phyloP scores from a whole-genome alignment of 2,888 invertebrate species.

The Cheilosia vulpina region DNA sequence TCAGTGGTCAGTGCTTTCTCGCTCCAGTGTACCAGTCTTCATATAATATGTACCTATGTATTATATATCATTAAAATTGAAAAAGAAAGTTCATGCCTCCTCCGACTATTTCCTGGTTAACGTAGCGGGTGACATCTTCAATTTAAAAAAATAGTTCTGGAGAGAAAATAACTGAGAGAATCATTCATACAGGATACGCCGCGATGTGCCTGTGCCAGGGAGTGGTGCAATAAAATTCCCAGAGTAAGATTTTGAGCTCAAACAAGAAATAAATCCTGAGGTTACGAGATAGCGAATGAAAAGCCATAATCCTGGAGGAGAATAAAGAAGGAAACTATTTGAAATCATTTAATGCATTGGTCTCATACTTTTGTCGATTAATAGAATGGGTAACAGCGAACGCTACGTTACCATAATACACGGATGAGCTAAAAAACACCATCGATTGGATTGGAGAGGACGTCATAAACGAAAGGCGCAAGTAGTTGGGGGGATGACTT shows the following conservation, averaged over 20 bases:
- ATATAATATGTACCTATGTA: background rate
- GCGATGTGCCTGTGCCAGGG: background rate
- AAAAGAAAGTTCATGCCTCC: constrained; percentile 26
- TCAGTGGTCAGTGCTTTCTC: background rate
- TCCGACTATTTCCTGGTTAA: constrained; percentile 31
- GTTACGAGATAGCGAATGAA: constrained; percentile 45
- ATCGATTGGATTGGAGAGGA: constrained; percentile 11
- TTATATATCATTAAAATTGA: constrained; percentile 45
- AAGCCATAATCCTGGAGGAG: constrained; percentile 36
- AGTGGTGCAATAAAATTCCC: background rate
- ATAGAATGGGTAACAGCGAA: constrained; percentile 24
- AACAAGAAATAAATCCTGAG: constrained; percentile 38
- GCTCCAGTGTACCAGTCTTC: constrained; percentile 5
- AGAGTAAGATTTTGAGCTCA: background rate
- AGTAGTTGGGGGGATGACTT: constrained; percentile 31
- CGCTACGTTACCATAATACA: constrained; percentile 18
- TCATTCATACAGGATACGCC: constrained; percentile 16
- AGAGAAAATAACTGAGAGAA: background rate
- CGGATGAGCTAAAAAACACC: background rate
- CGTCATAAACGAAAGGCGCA: background rate
- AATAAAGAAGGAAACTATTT: constrained; percentile 35
- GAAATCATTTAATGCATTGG: constrained; percentile 55
- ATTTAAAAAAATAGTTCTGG: constrained; percentile 33
- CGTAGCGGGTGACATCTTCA: constrained; percentile 50
- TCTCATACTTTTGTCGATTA: constrained; percentile 55